Conservation (phyloP, 2,888 invertebrate genomes). For the Callyntrura guangdongensis region DNA sequence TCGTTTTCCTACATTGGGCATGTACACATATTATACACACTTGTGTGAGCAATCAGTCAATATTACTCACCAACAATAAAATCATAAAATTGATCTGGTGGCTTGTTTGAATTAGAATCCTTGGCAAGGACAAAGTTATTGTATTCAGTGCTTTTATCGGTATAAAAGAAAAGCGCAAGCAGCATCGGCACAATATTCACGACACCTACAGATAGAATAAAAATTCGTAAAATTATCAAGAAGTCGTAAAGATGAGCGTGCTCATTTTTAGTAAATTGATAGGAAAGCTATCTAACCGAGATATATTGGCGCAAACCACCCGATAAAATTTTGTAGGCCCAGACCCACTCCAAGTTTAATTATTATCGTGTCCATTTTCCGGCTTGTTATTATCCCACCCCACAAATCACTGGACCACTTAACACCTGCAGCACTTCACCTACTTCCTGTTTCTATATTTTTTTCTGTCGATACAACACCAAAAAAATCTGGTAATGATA, state of each 20-base stretch:
- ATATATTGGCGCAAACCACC: constrained; percentile 72
- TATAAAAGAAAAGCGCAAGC: constrained; percentile 67
- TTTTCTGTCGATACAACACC: not conserved
- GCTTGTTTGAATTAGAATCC: constrained; percentile 42
- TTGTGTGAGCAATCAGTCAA: too few relatives aligned
- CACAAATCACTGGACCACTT: not conserved
- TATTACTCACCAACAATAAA: constrained; percentile 78
- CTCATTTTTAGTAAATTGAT: not conserved
- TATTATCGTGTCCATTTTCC: constrained; percentile 73
- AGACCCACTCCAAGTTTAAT: constrained; percentile 66
- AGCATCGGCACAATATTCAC: constrained; percentile 63
- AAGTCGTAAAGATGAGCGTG: too few relatives aligned
- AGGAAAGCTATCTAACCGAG: constrained; percentile 23
- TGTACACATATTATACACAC: constrained; percentile 44
- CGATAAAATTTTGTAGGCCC: constrained; percentile 69
- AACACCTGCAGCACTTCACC: not conserved
- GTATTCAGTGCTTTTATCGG: constrained; percentile 76
- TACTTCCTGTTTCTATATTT: not conserved
- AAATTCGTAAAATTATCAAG: not conserved
- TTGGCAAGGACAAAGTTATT: constrained; percentile 42
- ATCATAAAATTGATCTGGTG: constrained; percentile 70
- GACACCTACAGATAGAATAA: constrained; percentile 29
- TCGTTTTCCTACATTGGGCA: too few relatives aligned
- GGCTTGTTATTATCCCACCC: too few relatives aligned
- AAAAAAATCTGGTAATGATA: not conserved